Base-by-base conservation (phyloP, 2,113 vertebrate genomes). In the Onychostruthus taczanowskii region DNA sequence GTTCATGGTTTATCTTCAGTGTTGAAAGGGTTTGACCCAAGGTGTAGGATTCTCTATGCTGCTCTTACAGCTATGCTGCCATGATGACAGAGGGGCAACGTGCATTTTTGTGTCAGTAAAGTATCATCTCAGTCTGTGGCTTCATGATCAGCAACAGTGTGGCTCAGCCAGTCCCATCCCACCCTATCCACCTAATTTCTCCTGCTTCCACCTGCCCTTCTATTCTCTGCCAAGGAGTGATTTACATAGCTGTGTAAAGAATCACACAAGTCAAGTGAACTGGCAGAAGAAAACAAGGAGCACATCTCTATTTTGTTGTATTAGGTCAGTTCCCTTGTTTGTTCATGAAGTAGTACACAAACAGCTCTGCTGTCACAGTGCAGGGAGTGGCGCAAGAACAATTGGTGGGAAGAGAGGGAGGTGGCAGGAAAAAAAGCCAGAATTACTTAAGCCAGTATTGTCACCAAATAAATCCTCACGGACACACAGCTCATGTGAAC, bases 321-420 rank as follows among this genome's bases (percentile, higher is more conserved):
- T 95, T 88, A 88, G 79, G 24, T 86, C 83, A 55, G 88, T 84
- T 88, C 39, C 68, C 79, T 92, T 90, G 80, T 92, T 93, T 94
- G 83, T 81, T 90, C 72, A 50, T 4, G 0, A 16, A 26, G 83
- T 30, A 66, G 76, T 87, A 61, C 81, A 84, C 76, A 94, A 95
- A 84, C 85, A 90, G 61, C 72, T 90, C 86, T 95, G 79, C 55
- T 88, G 68, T 70, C 6, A 24, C 33, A 62, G 46, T 30, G 46
- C 49, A 73, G 92, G 88, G 88, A 90, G 75, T 49, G 68, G 92
- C 15, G 35, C 76, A 31, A 19, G 72, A 84, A 70, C 83, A 87
- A 70, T 31, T 92, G 75, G 59, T 95, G 83, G 88, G 90, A 93
- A 84, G 68, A 86, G 43, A 81, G 46, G 63, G 79, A 94, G 69